phyloP scores from a whole-genome alignment of 2,888 invertebrate species.

The Drosophila acutilabella region DNA sequence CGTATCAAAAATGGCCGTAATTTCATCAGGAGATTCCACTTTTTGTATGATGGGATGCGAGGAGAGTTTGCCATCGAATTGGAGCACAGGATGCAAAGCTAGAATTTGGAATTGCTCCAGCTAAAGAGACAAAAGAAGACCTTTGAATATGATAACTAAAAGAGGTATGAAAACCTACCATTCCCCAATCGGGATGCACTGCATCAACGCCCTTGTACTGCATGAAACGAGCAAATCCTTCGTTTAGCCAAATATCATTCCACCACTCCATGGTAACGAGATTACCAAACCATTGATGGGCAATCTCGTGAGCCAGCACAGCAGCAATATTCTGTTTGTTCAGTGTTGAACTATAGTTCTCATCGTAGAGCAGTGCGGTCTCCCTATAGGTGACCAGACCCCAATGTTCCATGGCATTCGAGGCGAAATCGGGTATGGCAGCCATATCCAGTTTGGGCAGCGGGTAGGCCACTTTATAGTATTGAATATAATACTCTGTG shows the following conservation, averaged over 20 bases:
- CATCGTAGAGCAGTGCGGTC: conserved; percentile 91
- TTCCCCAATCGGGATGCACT: conserved; percentile 91
- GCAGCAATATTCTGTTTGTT: conserved; percentile 91
- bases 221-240: conserved; percentile 96
- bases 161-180: conserved; percentile 86
- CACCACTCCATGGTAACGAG: conserved; percentile 96
- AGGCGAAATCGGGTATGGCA: conserved; percentile 83
- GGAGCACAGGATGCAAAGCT: conserved; percentile 90
- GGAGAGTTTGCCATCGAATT: conserved; percentile 90
- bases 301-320: conserved; percentile 95
- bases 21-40: conserved; percentile 94
- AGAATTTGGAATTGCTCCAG: conserved; percentile 90
- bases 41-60: conserved; percentile 95
- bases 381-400: conserved; percentile 95
- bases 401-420: conserved; percentile 99
- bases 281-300: conserved; percentile 97
- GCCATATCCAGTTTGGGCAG: conserved; percentile 90
- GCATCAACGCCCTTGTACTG: conserved; percentile 91
- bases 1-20: conserved; percentile 94
- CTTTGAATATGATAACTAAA: neutral
- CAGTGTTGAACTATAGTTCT: conserved; percentile 89
- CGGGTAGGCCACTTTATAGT: conserved; percentile 94
- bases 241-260: conserved; percentile 96
- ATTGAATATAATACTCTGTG: conserved; percentile 92
- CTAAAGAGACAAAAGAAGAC: conserved; percentile 84